Base-by-base conservation (phyloP, 2,797 vertebrate genomes). In the Pitangus sulphuratus region DNA sequence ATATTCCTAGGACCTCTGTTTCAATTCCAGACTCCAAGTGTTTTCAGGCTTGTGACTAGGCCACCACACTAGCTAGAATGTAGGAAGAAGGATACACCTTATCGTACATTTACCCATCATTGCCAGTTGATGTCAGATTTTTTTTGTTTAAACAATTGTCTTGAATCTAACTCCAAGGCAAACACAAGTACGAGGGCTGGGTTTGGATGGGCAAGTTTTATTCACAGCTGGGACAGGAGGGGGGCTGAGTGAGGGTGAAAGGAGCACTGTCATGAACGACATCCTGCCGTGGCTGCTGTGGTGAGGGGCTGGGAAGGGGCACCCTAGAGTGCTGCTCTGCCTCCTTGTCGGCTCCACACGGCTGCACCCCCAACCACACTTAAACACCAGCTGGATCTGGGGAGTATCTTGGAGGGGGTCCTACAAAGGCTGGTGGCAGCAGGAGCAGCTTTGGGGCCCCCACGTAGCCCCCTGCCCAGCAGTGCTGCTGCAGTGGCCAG, bases 241-340 rank as follows among this genome's bases (percentile, higher is more conserved):
- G 24, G 24, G 30, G 18, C 80, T 48, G 35, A 70, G 40, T 3
- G 5, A 74, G 21, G 3, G 8, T 3, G 3, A 60, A 47, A 25
- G n/a, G 9, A 69, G 11, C 0, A 0, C 25, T 54, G 39, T 88
- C 66, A 19, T 1, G 1, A 47, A 1, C 50, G 64, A n/a, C 3
- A 12, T 58, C 44, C 64, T 70, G 37, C 3, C 9, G 6, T 25
- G 81, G 16, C 81, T 33, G 16, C 1, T 0, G 5, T 17, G 26
- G 50, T 0, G 1, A 45, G 42, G 1, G 30, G 22, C 26, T 47
- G 39, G 28, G 12, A 65, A 75, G 50, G 26, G 39, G 15, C 47
- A 58, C 57, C 26, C 19, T 56, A 40, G 50, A 12, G 5, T 74
- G 33, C 31, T 3, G 7, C 50, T 4, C 1, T 21, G 7, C 15